Percentiles rank a stretch among this genome's conserved stretches.
Conservation (phyloP, 1,140 invertebrate genomes). For the Drosophila serrata region DNA sequence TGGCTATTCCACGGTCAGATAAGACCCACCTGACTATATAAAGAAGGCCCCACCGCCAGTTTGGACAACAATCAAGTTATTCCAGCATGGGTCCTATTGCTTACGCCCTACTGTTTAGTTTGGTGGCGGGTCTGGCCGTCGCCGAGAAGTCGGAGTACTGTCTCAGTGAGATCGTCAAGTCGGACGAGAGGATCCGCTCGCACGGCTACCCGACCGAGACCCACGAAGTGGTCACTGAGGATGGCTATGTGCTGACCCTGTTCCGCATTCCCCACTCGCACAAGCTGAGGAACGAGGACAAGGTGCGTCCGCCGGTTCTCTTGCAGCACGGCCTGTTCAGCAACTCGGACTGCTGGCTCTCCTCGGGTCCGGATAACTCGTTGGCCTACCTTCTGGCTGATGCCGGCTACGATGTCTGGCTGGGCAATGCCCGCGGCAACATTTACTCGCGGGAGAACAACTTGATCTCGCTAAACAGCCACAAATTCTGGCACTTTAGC, state of each 20-base stretch:
- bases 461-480: constrained; percentile 79
- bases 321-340: constrained; percentile 76
- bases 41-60: constrained; percentile 11
- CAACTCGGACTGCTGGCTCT: constrained; percentile 71
- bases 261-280: constrained; percentile 74
- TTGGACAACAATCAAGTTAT: constrained; percentile 27
- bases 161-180: constrained; percentile 45
- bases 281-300: constrained; percentile 53
- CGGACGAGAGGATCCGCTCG: constrained; percentile 59
- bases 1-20: constrained; percentile 18
- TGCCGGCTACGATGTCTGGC: constrained; percentile 90
- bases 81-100: constrained; percentile 46
- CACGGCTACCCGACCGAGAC: constrained; percentile 70
- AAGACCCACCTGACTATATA: constrained; percentile 41
- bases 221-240: constrained; percentile 58
- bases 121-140: constrained; percentile 35
- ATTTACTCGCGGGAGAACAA: constrained; percentile 88
- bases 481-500: constrained; percentile 86
- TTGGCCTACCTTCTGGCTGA: constrained; percentile 89
- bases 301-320: constrained; percentile 49
- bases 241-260: constrained; percentile 67
- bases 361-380: constrained; percentile 64
- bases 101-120: constrained; percentile 22
- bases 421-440: constrained; percentile 90
- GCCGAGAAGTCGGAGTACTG: constrained; percentile 38